Evolutionary conservation across 2,113 vertebrate species (phyloP).

Genomic region (Psophia crepitans): DNA sequence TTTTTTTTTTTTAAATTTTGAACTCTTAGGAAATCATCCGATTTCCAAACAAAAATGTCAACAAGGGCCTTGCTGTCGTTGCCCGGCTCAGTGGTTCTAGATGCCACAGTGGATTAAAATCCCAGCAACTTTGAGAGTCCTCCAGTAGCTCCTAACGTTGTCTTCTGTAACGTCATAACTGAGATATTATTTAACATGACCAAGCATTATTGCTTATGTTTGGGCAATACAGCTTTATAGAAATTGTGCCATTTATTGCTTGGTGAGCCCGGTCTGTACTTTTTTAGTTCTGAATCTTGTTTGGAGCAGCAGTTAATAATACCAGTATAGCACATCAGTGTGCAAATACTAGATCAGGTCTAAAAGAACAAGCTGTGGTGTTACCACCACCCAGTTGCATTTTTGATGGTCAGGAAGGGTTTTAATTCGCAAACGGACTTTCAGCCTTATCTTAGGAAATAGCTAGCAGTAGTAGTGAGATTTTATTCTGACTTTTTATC

Average conservation of each 20-base stretch:
- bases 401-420: neutral
- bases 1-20: neutral
- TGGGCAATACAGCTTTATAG: neutral
- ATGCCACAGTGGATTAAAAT: neutral
- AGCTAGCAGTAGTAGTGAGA: neutral
- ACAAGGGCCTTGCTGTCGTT: neutral
- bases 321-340: neutral
- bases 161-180: neutral
- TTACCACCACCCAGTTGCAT: neutral
- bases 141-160: neutral
- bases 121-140: neutral
- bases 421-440: neutral
- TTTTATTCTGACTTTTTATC: neutral
- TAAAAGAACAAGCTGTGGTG: neutral
- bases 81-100: neutral
- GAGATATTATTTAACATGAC: neutral
- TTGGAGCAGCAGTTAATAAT: neutral
- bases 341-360: neutral
- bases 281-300: neutral
- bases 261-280: neutral
- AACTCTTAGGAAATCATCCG: neutral
- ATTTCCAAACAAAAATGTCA: neutral
- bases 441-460: neutral
- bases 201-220: neutral
- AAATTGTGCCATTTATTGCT: neutral